Evolutionary conservation across 2,797 vertebrate species (phyloP).

Genomic region (Sebastolobus alascanus): DNA sequence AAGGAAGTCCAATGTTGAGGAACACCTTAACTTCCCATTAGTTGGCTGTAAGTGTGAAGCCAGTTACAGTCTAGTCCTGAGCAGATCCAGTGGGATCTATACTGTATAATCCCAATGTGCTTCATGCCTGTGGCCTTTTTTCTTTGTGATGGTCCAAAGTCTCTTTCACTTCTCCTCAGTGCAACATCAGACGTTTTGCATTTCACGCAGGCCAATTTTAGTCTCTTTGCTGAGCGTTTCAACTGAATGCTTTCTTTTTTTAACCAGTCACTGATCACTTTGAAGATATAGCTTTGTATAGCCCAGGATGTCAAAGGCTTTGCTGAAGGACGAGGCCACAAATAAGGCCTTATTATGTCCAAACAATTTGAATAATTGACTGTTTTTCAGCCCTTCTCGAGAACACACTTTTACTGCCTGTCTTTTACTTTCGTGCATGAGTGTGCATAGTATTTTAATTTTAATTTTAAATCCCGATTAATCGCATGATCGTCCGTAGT

Average conservation of each 20-base stretch:
- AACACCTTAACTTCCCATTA: background rate
- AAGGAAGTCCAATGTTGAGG: background rate
- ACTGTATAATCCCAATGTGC: background rate
- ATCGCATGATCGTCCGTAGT: too few relatives aligned
- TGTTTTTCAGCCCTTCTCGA: background rate
- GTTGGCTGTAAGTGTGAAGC: background rate
- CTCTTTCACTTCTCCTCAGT: slow-evolving; percentile 46
- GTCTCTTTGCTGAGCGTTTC: slow-evolving; percentile 9
- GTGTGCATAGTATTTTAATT: background rate
- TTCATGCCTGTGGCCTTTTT: background rate
- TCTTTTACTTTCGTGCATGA: background rate
- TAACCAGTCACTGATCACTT: background rate
- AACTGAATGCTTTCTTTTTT: slow-evolving; percentile 9
- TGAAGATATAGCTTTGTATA: background rate
- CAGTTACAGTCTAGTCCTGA: background rate
- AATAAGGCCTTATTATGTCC: too few relatives aligned
- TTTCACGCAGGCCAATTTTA: slow-evolving; percentile 22
- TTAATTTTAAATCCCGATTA: too few relatives aligned
- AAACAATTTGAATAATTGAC: background rate
- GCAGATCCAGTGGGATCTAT: background rate
- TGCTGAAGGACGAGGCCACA: background rate
- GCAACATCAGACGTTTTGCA: background rate
- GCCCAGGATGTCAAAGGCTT: background rate
- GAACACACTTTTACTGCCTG: background rate
- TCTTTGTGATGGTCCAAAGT: background rate